A percentile compares a stretch with the other conserved stretches of the same genome.
These are phyloP conservation scores for Netelia inedita DNA, from an alignment of 2,888 invertebrate species.

Conservation along the genomic window DNA sequence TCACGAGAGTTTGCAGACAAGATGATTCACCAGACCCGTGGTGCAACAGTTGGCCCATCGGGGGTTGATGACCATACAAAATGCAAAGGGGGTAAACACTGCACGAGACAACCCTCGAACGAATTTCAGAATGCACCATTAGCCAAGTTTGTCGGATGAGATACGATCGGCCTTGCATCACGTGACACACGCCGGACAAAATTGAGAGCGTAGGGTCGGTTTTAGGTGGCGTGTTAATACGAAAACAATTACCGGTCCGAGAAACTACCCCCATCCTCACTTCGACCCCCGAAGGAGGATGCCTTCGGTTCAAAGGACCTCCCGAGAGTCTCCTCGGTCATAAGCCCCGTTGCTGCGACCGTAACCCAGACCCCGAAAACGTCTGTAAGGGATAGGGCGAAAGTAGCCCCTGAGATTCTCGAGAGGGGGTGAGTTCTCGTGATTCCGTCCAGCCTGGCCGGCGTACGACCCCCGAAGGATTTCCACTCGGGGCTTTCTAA, in stretches of 20 bases:
- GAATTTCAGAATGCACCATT: conserved; percentile 4
- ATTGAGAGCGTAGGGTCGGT: conserved; percentile 78
- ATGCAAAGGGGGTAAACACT: background rate
- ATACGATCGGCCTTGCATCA: conserved; percentile 53
- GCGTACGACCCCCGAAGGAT: conserved; percentile 62
- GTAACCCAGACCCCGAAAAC: conserved; percentile 49
- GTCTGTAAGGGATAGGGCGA: conserved; percentile 61
- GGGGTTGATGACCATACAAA: background rate
- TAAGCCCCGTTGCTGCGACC: background rate
- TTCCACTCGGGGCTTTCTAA: conserved; percentile 80
- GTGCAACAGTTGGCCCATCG: background rate
- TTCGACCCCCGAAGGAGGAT: conserved; percentile 41
- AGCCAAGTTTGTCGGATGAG: conserved; percentile 30
- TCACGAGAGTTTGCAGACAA: too few relatives aligned
- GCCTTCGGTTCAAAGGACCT: conserved; percentile 38
- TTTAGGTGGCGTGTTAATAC: conserved; percentile 80
- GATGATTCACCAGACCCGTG: too few relatives aligned
- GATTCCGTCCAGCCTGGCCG: conserved; percentile 71
- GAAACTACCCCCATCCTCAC: conserved; percentile 69
- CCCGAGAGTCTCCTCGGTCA: background rate
- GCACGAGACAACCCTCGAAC: background rate
- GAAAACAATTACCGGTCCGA: conserved; percentile 81
- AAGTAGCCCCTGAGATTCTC: conserved; percentile 67
- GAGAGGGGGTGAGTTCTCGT: conserved; percentile 72
- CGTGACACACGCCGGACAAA: conserved; percentile 71